These are phyloP conservation scores for Notolepis coatsorum DNA, from an alignment of 2,797 vertebrate species.

Conservation along the genomic window DNA sequence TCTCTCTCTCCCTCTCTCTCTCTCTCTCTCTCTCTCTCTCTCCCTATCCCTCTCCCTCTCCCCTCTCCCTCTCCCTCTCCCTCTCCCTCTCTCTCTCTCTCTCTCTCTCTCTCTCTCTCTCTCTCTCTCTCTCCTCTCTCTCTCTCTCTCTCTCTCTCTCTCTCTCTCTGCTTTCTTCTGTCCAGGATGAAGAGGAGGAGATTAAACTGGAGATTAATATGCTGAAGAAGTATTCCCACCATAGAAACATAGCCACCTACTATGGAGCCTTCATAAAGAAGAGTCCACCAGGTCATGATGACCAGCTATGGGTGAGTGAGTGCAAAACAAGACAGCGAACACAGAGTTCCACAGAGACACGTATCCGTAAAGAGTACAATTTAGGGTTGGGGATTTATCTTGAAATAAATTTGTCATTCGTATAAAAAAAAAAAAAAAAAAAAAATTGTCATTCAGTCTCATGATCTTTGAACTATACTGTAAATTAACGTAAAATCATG, in stretches of 20 bases:
- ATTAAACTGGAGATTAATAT: slow-evolving; percentile 99
- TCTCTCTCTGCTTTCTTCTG: not conserved
- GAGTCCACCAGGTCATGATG: slow-evolving; percentile 95
- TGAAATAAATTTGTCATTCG: too few relatives aligned
- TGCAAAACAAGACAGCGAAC: too few relatives aligned
- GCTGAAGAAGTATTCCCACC: slow-evolving; percentile 98
- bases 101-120: not conserved
- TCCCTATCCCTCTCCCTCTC: not conserved
- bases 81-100: not conserved
- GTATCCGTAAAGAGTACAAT: too few relatives aligned
- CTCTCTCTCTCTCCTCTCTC: not conserved
- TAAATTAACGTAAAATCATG: too few relatives aligned
- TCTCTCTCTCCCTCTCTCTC: not conserved
- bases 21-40: not conserved
- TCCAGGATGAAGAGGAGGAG: slow-evolving; percentile 91
- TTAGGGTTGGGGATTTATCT: too few relatives aligned
- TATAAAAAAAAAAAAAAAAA: too few relatives aligned
- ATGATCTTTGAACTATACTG: too few relatives aligned
- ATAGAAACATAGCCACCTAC: slow-evolving; percentile 97
- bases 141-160: not conserved
- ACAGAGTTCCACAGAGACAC: too few relatives aligned
- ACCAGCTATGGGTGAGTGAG: slow-evolving; percentile 94
- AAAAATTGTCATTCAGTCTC: too few relatives aligned
- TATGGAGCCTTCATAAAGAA: slow-evolving; percentile 99
- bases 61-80: not conserved